Evolutionary conservation across 2,113 vertebrate species (phyloP).

Genomic region (Genyomyrus donnyi): DNA sequence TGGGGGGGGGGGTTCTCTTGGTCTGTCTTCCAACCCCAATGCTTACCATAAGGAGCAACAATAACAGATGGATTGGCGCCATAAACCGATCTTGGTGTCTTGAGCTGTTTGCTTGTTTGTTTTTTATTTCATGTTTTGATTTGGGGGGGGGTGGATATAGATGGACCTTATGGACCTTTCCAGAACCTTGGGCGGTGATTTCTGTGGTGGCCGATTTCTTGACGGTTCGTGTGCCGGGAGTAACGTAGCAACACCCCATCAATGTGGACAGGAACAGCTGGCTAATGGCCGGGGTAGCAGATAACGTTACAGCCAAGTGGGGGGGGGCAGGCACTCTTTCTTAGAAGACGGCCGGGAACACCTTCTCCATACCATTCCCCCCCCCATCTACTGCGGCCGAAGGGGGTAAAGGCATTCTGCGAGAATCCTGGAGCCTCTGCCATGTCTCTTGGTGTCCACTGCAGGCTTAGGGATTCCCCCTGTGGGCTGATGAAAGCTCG

Average conservation of each 20-base stretch:
- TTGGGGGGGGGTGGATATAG: background rate
- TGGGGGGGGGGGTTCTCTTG: background rate
- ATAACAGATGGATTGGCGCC: background rate
- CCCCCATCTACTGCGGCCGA: background rate
- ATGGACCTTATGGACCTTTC: background rate
- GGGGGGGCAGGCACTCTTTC: constrained; percentile 29
- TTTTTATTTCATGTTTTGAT: background rate
- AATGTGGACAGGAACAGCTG: constrained; percentile 51
- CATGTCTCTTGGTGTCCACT: background rate
- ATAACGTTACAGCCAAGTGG: constrained; percentile 59
- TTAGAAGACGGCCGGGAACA: constrained; percentile 17
- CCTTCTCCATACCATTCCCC: background rate
- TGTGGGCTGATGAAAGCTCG: background rate
- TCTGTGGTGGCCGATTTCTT: background rate
- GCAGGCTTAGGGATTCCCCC: background rate
- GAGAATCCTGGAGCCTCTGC: background rate
- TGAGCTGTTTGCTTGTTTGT: background rate
- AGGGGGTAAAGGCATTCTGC: background rate
- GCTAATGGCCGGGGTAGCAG: constrained; percentile 60
- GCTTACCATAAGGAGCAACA: background rate
- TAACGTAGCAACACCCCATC: no score
- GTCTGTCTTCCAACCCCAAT: background rate
- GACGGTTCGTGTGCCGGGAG: background rate
- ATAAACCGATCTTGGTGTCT: background rate
- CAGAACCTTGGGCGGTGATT: background rate